Base-by-base conservation (phyloP, 2,888 invertebrate genomes). In the Archips xylosteana region DNA sequence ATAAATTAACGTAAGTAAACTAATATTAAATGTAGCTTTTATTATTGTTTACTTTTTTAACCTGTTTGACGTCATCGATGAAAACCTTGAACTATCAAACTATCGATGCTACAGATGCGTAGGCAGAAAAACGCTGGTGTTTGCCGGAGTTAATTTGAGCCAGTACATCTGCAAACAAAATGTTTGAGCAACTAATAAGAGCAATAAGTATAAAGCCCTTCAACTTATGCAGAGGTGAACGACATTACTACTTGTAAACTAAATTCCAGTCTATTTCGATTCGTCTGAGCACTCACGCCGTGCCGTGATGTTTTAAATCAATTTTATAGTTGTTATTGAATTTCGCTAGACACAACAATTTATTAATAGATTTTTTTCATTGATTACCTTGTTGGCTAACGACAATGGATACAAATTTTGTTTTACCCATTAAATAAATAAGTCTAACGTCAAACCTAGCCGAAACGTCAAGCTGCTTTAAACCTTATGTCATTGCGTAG, bases 41-140 rank as follows among this genome's bases (percentile, higher is more conserved):
- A 34, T 59, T 59, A 34, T 61, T 39, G 39, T 39, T 39, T 62
- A 39, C 42, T 62, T 57, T 23, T 45, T 42, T 9, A 62, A 62
- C 62, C 39, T 62, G 42, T 42, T 62, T 42, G 62, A 62, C 62
- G 62, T 62, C 42, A 60, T 60, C 60, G 8, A 60, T 34, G 36
- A n/a, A 57, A 60, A 42, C 39, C 42, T 62, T 62, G 62, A 62
- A 62, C 62, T 42, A 62, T 62, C 10, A 62, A 10, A 42, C n/a
- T 23, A 42, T 62, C 42, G 10, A 62, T 12, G 49, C 23, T n/a
- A 51, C 36, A 65, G n/a, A 65, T 32, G 36, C 51, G 65, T 39
- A 65, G 65, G 65, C 36, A 65, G 65, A 36, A 51, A 36, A 36
- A 1, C 51, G 2, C 9, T 49, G 6, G 13, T 45, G 34, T 34